Conservation (phyloP, 2,888 invertebrate genomes). For the Gastrophysa polygoni region DNA sequence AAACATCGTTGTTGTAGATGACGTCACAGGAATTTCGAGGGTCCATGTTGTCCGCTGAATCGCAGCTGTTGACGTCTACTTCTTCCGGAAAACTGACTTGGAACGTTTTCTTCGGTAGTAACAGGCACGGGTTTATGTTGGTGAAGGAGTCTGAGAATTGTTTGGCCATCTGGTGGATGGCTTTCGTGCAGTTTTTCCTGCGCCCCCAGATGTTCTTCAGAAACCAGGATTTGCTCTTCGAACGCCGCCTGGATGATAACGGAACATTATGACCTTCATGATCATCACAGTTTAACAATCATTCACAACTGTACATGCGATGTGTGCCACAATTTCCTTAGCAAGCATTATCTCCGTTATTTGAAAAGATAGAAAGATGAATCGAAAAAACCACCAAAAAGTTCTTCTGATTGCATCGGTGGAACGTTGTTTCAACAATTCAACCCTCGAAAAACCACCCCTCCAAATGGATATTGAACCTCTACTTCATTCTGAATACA, state of each 20-base stretch:
- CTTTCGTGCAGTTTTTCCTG: conserved; percentile 37
- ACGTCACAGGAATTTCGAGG: conserved; percentile 12
- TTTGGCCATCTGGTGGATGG: conserved; percentile 34
- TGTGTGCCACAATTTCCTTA: no score
- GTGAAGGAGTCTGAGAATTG: conserved; percentile 33
- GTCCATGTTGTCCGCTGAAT: neutral
- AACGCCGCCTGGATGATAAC: conserved; percentile 19
- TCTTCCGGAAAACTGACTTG: conserved; percentile 29
- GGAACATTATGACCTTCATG: no score
- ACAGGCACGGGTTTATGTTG: conserved; percentile 27
- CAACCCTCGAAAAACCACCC: no score
- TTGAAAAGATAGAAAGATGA: no score
- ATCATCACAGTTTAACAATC: no score
- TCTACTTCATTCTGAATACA: no score
- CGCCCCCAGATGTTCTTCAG: conserved; percentile 36
- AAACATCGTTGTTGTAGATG: conserved; percentile 11
- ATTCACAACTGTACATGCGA: no score
- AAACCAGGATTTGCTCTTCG: conserved; percentile 39
- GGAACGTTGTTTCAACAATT: no score
- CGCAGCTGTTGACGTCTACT: neutral
- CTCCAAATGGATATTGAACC: no score
- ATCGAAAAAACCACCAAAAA: no score
- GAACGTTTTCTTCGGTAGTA: conserved; percentile 28
- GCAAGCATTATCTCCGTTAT: no score
- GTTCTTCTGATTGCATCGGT: no score